These are phyloP conservation scores for Drosophila ironensis DNA, from an alignment of 1,140 invertebrate species.

Conservation along the genomic window DNA sequence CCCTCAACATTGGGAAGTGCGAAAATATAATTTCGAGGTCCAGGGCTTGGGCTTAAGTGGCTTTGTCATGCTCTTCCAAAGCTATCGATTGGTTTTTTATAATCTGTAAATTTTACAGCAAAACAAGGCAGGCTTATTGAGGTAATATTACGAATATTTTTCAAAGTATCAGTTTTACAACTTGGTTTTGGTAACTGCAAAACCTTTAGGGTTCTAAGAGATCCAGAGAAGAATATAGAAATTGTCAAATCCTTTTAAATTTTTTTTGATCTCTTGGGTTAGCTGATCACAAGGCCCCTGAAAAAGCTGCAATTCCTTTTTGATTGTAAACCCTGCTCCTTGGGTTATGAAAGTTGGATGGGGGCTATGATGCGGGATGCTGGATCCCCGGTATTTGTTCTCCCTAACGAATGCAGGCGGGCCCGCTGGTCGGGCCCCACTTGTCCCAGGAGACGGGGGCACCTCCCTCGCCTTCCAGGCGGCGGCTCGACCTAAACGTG, in stretches of 20 bases:
- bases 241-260: no score
- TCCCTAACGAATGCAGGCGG: conserved; percentile 74
- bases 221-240: no score
- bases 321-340: conserved; percentile 41
- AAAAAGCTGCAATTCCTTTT: not conserved
- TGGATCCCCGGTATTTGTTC: conserved; percentile 57
- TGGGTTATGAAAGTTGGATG: not conserved
- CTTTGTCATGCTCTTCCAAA: not conserved
- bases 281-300: not conserved
- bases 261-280: no score
- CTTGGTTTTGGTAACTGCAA: no score
- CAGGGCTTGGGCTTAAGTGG: not conserved
- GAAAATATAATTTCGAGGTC: not conserved
- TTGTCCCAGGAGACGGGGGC: conserved; percentile 35
- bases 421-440: no score
- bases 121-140: no score
- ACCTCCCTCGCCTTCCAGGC: not conserved
- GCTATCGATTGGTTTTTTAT: no score
- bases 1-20: conserved; percentile 55
- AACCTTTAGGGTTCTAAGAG: no score
- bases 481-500: conserved; percentile 46
- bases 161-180: no score
- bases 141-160: no score
- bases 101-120: no score
- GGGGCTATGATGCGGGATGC: not conserved